phyloP scores from a whole-genome alignment of 2,797 vertebrate species.

The Betta splendens region DNA sequence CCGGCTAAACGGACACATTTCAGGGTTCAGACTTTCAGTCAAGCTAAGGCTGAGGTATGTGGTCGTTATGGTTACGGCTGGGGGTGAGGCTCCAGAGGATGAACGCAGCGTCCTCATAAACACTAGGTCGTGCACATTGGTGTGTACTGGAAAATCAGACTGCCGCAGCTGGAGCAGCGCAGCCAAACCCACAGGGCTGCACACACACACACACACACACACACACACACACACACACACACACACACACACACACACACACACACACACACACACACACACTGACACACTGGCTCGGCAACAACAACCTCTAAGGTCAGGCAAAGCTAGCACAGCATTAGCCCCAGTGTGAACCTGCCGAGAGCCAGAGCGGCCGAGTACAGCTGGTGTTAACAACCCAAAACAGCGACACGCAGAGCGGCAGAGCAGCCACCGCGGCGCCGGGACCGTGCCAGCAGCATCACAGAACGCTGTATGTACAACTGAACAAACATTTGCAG shows the following conservation, averaged over 20 bases:
- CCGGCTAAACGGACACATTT: conserved; percentile 10
- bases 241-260: conserved; percentile 62
- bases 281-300: conserved; percentile 48
- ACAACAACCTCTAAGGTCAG: conserved; percentile 75
- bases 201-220: conserved; percentile 53
- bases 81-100: conserved; percentile 5
- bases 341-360: conserved; percentile 75
- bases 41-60: conserved; percentile 1
- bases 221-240: conserved; percentile 36
- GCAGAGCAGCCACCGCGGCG: conserved; percentile 56
- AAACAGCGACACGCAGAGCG: conserved; percentile 60
- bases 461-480: conserved; percentile 41
- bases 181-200: conserved; percentile 62
- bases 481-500: conserved; percentile 53
- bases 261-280: conserved; percentile 37
- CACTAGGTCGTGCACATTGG: conserved; percentile 17
- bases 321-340: conserved; percentile 70
- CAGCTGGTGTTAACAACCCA: conserved; percentile 76
- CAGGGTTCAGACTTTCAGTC: conserved; percentile 5
- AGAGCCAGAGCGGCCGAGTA: conserved; percentile 66
- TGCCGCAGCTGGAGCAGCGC: conserved; percentile 70
- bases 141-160: conserved; percentile 39
- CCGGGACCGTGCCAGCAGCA: conserved; percentile 39
- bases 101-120: conserved; percentile 31
- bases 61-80: conserved; percentile 4